phyloP scores from a whole-genome alignment of 2,113 vertebrate genomes.

The Corvus hawaiiensis region DNA sequence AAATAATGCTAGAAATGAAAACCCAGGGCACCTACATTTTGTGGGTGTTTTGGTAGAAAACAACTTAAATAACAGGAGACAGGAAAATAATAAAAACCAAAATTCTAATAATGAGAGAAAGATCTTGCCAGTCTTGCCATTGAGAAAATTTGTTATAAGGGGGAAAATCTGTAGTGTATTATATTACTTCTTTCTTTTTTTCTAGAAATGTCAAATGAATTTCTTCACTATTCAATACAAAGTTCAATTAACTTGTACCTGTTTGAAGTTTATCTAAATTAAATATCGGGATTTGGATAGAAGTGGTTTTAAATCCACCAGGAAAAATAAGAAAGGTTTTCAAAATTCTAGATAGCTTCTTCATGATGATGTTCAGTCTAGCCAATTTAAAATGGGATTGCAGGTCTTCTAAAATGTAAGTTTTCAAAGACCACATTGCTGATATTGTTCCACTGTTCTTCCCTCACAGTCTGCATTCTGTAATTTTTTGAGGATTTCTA shows the following conservation, averaged over 20 bases:
- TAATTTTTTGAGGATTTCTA: neutral
- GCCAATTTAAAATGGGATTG: neutral
- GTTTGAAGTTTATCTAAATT: slow-evolving; percentile 31
- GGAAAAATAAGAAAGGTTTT: neutral
- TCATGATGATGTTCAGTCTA: neutral
- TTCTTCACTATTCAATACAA: neutral
- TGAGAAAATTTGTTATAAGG: neutral
- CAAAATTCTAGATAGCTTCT: neutral
- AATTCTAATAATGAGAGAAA: neutral
- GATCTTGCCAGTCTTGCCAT: neutral
- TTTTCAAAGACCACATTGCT: neutral
- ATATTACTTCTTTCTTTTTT: neutral
- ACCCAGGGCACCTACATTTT: neutral
- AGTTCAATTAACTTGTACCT: neutral
- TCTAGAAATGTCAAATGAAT: neutral
- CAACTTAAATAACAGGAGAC: neutral
- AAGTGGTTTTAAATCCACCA: neutral
- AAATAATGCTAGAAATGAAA: slow-evolving; percentile 33
- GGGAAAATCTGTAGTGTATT: neutral
- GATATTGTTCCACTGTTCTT: neutral
- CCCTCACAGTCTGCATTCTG: neutral
- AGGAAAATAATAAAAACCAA: neutral
- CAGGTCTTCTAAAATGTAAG: neutral
- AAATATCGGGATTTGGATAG: slow-evolving; percentile 1
- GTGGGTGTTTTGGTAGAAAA: neutral